phyloP scores from a whole-genome alignment of 2,888 invertebrate species.

The Chrysodeixis includens region DNA sequence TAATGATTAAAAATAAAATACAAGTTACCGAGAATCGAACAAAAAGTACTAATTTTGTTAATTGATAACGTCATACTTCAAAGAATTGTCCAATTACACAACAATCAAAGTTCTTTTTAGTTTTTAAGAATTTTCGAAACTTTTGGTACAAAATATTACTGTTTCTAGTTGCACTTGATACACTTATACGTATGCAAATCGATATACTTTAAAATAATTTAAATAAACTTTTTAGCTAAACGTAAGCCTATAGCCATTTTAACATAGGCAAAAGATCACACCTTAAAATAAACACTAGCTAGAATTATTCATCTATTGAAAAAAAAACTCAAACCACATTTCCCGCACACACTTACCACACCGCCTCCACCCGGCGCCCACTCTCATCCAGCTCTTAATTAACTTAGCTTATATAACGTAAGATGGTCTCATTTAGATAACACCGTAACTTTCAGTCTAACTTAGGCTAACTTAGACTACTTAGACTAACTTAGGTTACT shows the following conservation, averaged over 20 bases:
- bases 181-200: too few relatives aligned
- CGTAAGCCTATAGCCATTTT: too few relatives aligned
- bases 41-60: not conserved
- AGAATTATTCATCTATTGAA: too few relatives aligned
- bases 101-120: too few relatives aligned
- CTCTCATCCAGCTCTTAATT: conserved; percentile 90
- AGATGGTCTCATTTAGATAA: conserved; percentile 90
- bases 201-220: too few relatives aligned
- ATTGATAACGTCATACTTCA: not conserved
- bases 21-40: not conserved
- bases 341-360: conserved; percentile 66
- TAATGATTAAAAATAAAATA: not conserved
- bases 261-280: not conserved
- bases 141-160: too few relatives aligned
- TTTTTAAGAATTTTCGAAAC: too few relatives aligned
- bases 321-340: conserved; percentile 25
- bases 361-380: conserved; percentile 81
- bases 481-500: conserved; percentile 77
- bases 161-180: too few relatives aligned
- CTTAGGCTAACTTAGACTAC: conserved; percentile 77
- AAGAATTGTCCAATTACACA: too few relatives aligned
- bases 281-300: too few relatives aligned
- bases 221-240: too few relatives aligned
- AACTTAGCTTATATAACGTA: conserved; percentile 90
- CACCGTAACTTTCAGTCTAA: conserved; percentile 87